phyloP scores from a whole-genome alignment of 53 echinoderm and acorn worm genomes.

The Crossaster papposus region DNA sequence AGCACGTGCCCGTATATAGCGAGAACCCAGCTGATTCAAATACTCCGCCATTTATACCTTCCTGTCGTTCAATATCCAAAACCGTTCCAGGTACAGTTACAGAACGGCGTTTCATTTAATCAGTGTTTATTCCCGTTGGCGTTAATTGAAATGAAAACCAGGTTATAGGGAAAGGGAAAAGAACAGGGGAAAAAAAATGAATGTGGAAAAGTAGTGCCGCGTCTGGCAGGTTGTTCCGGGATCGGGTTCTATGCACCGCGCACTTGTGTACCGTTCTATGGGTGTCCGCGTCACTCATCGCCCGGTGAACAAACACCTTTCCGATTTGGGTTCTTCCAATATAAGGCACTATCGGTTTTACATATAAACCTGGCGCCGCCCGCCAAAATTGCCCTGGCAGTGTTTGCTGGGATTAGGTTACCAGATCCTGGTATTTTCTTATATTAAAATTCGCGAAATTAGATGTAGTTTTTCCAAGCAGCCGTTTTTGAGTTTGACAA shows the following conservation, averaged over 20 bases:
- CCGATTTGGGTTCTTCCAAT: neutral
- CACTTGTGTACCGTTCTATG: neutral
- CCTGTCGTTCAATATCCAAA: neutral
- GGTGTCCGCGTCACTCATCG: neutral
- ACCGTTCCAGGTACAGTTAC: neutral
- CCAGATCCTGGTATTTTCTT: neutral
- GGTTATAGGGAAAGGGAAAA: neutral
- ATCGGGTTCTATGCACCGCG: neutral
- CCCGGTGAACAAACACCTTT: neutral
- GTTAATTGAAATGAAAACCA: slow-evolving; percentile 6
- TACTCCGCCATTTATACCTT: neutral
- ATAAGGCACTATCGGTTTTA: neutral
- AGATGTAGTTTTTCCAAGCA: neutral
- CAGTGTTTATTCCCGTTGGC: neutral
- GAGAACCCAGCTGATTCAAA: neutral
- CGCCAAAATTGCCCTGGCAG: neutral
- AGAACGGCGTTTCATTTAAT: neutral
- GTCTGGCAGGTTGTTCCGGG: neutral
- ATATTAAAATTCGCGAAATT: slow-evolving; percentile 13
- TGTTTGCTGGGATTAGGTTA: neutral
- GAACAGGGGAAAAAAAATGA: neutral
- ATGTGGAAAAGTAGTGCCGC: neutral
- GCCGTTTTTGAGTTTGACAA: neutral
- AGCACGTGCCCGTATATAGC: neutral
- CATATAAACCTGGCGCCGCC: neutral